Conservation (phyloP, 1,140 invertebrate species). For the Apis florea region DNA sequence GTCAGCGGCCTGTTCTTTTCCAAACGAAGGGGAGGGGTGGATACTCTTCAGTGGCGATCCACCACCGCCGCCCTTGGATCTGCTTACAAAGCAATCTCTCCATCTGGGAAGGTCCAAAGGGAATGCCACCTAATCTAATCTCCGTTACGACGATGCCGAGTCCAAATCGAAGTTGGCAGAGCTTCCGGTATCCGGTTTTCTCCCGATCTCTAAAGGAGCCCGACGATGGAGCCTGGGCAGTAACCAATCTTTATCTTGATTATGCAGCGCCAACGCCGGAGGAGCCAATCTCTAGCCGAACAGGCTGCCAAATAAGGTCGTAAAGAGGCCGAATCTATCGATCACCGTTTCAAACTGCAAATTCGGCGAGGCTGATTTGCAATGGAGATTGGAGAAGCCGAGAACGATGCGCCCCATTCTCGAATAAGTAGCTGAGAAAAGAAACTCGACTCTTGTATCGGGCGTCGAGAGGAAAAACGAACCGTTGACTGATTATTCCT, state of each 20-base stretch:
- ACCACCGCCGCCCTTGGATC: slow-evolving; percentile 59
- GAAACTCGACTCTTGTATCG: slow-evolving; percentile 24
- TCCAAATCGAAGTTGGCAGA: slow-evolving; percentile 74
- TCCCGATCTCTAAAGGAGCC: slow-evolving; percentile 36
- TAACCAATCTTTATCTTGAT: slow-evolving; percentile 73
- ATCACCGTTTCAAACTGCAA: slow-evolving; percentile 56
- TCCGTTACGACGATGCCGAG: slow-evolving; percentile 68
- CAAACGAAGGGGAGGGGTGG: slow-evolving; percentile 44
- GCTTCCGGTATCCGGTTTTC: slow-evolving; percentile 46
- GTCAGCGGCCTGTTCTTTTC: slow-evolving; percentile 37
- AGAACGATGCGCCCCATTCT: background rate
- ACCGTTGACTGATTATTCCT: background rate
- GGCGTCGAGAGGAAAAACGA: background rate
- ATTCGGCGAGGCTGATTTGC: slow-evolving; percentile 54
- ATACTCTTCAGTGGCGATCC: slow-evolving; percentile 37
- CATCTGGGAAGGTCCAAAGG: slow-evolving; percentile 65
- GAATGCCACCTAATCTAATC: slow-evolving; percentile 72
- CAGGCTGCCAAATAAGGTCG: slow-evolving; percentile 69
- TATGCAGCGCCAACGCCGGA: slow-evolving; percentile 70
- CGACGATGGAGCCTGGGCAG: slow-evolving; percentile 46
- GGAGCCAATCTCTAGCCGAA: slow-evolving; percentile 59
- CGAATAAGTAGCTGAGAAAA: slow-evolving; percentile 23
- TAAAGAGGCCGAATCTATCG: slow-evolving; percentile 65
- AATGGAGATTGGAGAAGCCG: slow-evolving; percentile 47
- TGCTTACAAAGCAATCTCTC: slow-evolving; percentile 75